These are phyloP conservation scores for Parauchenoglanis ngamensis DNA, from an alignment of 2,797 vertebrate species.

Conservation along the genomic window DNA sequence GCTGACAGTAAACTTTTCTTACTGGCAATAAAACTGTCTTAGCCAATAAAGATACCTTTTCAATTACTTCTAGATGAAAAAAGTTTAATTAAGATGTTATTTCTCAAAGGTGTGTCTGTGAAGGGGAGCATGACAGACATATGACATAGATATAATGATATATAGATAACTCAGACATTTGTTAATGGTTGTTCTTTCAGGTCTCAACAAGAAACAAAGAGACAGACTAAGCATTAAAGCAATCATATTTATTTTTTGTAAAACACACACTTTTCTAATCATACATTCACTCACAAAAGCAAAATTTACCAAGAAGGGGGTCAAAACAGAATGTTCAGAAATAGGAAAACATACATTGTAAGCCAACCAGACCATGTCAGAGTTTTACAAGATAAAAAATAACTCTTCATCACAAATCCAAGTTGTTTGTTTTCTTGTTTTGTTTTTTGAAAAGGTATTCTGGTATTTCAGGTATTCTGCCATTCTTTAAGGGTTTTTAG, in stretches of 20 bases:
- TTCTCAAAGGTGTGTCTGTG: background rate
- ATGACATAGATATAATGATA: background rate
- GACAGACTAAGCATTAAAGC: constrained; percentile 7
- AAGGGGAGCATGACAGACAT: background rate
- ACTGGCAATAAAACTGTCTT: background rate
- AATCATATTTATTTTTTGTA: constrained; percentile 56
- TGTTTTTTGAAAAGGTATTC: too few relatives aligned
- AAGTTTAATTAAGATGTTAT: background rate
- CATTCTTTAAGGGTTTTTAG: background rate
- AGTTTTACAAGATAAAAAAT: constrained; percentile 61
- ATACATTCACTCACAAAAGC: constrained; percentile 15
- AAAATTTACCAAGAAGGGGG: constrained; percentile 63
- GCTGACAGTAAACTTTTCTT: background rate
- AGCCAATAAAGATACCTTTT: background rate
- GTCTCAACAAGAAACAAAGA: constrained; percentile 23
- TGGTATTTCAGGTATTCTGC: constrained; percentile 26
- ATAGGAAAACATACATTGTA: constrained; percentile 71
- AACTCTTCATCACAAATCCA: constrained; percentile 50
- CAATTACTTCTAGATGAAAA: background rate
- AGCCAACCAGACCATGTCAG: constrained; percentile 62
- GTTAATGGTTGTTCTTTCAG: background rate
- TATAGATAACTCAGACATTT: constrained; percentile 9
- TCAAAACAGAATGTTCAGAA: constrained; percentile 75
- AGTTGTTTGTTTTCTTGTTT: too few relatives aligned
- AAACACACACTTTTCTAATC: constrained; percentile 51